Conservation (phyloP, 2,113 vertebrate genomes). For the Sarotherodon lohbergeri region DNA sequence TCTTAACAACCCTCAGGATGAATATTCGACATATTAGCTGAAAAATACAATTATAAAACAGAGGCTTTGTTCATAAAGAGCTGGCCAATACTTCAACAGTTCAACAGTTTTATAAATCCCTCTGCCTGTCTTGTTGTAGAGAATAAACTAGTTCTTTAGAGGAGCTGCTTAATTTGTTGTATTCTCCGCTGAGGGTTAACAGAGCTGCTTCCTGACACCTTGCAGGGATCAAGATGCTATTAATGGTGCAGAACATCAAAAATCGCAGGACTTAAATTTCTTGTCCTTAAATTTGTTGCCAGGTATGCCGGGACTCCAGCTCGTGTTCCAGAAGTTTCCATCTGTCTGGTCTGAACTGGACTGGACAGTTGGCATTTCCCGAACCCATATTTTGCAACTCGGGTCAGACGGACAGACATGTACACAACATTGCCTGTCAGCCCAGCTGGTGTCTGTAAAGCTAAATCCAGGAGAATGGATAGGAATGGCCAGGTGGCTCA, state of each 20-base stretch:
- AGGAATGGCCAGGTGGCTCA: conserved; percentile 18
- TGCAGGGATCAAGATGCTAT: not conserved
- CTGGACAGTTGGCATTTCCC: not conserved
- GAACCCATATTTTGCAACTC: not conserved
- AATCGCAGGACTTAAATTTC: not conserved
- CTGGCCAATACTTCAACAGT: not conserved
- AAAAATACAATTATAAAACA: not conserved
- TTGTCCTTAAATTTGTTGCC: not conserved
- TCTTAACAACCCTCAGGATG: not conserved
- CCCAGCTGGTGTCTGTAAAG: conserved; percentile 1
- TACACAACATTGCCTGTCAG: conserved; percentile 13
- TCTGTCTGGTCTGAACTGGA: not conserved
- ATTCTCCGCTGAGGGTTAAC: not conserved
- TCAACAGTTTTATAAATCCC: not conserved
- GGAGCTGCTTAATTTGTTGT: not conserved
- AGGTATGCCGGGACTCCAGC: conserved; percentile 11
- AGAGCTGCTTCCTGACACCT: not conserved
- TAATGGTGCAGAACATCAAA: conserved; percentile 1
- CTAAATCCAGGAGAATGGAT: not conserved
- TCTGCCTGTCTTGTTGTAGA: not conserved
- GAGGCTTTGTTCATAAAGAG: not conserved
- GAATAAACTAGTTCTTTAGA: not conserved
- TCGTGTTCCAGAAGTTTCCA: conserved; percentile 48
- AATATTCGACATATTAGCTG: not conserved
- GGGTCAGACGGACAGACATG: not conserved